These are phyloP conservation scores for Armadillidium nasatum DNA, from an alignment of 1,140 invertebrate genomes.

Conservation along the genomic window DNA sequence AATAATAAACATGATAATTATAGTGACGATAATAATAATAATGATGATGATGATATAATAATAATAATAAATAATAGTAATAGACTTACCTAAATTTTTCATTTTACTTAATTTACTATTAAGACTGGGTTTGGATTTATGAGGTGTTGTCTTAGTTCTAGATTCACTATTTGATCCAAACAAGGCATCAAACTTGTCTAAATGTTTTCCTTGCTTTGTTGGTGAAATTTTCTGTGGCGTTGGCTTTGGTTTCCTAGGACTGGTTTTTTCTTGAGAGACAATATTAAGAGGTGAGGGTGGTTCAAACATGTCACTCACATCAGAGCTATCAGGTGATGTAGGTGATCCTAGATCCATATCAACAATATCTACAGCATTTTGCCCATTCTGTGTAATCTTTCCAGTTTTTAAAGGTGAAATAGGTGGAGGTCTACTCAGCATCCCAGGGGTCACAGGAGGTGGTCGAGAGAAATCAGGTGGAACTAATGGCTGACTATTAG, in stretches of 20 bases:
- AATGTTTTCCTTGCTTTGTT: conserved; percentile 23
- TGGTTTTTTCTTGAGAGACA: conserved; percentile 36
- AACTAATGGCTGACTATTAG: conserved; percentile 34
- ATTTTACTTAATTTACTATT: neutral
- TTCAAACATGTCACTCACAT: conserved; percentile 79
- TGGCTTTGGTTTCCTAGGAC: conserved; percentile 5
- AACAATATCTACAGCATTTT: conserved; percentile 52
- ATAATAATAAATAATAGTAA: too few relatives aligned
- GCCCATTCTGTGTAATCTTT: conserved; percentile 43
- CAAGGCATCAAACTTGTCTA: conserved; percentile 23
- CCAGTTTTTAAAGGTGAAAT: conserved; percentile 32
- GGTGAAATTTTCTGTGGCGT: neutral
- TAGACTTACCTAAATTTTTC: neutral
- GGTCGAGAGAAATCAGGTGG: conserved; percentile 42
- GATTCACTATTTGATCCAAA: conserved; percentile 13
- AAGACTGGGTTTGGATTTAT: neutral
- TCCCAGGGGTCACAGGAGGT: conserved; percentile 35
- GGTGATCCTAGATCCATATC: conserved; percentile 61
- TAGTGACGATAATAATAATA: too few relatives aligned
- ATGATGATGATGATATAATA: too few relatives aligned
- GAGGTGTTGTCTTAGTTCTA: conserved; percentile 1
- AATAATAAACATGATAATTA: too few relatives aligned
- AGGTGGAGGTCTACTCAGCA: conserved; percentile 39
- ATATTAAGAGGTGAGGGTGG: conserved; percentile 56
- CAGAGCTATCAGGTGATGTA: conserved; percentile 62